Base-by-base conservation (phyloP, 2,797 vertebrate genomes). In the Platyrinchus mystaceus region DNA sequence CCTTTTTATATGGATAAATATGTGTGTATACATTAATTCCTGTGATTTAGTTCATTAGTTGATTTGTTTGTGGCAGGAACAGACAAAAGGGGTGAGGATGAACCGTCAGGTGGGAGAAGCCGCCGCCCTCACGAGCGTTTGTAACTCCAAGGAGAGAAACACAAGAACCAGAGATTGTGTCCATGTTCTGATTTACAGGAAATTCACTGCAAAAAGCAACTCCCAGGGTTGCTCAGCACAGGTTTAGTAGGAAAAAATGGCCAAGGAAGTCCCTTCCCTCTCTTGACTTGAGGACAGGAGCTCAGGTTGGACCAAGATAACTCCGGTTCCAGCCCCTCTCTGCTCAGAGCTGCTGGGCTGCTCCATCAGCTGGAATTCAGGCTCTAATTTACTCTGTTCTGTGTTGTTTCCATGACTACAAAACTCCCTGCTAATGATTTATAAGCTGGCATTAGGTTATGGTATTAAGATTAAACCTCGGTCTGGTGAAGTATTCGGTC, bases 331-430 rank as follows among this genome's bases (percentile, higher is more conserved):
- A 0, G 59, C 64, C 36, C 59, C 43, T 41, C 71, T 30, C 53
- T 1, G 1, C 10, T 44, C 13, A 6, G 36, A 73, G 59, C 44
- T 78, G 68, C n/a, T 59, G n/a, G 55, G 60, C 37, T 80, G 79
- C 32, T 56, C 60, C 46, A n/a, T 37, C 47, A 22, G 16, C 55
- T 5, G 0, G 13, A 53, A 62, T 58, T 59, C 6, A 17, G 56
- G 64, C 47, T 70, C 34, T 13, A n/a, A 68, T 77, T 81, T 62
- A 47, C 56, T 62, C 59, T n/a, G 18, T 43, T 41, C 78, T 74
- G 1, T n/a, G 37, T 39, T 66, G 84, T 94, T 94, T 75, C 95
- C 91, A 87, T 94, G 89, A 15, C 91, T 90, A 23, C 89, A 58
- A 44, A 78, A 68, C 50, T 74, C 49, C 28, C 60, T 4, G 5